phyloP scores from a whole-genome alignment of 2,888 invertebrate genomes.

The Sinopyrophorus schimmeli region DNA sequence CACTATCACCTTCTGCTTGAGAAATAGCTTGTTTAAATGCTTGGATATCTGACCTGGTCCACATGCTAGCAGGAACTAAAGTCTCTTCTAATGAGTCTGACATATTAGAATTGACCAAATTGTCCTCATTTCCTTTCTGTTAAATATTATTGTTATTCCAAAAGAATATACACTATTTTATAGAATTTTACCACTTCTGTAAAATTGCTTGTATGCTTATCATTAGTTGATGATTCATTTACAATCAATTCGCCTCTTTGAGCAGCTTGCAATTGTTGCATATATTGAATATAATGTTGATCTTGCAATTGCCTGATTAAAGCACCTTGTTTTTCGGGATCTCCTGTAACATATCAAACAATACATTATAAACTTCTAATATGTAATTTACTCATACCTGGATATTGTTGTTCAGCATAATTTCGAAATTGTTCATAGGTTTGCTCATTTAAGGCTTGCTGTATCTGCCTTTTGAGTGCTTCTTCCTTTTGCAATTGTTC shows the following conservation, averaged over 20 bases:
- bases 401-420: constrained; percentile 93
- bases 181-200: constrained; percentile 6
- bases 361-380: neutral
- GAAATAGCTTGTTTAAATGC: constrained; percentile 89
- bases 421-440: constrained; percentile 86
- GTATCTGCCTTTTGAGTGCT: constrained; percentile 77
- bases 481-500: constrained; percentile 66
- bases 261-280: constrained; percentile 82
- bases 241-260: constrained; percentile 45
- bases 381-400: constrained; percentile 52
- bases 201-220: constrained; percentile 11
- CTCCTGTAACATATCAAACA: constrained; percentile 58
- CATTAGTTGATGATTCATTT: constrained; percentile 11
- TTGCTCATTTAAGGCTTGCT: constrained; percentile 95
- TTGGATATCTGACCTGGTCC: constrained; percentile 87
- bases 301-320: constrained; percentile 95
- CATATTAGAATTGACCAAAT: constrained; percentile 28
- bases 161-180: neutral
- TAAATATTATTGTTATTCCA: constrained; percentile 36
- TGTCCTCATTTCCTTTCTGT: constrained; percentile 38
- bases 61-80: constrained; percentile 84
- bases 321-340: constrained; percentile 88
- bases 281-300: constrained; percentile 98
- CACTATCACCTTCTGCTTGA: constrained; percentile 79
- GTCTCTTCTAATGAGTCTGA: constrained; percentile 33